Base-by-base conservation (phyloP, 1,140 invertebrate genomes). In the Aphelenchoides besseyi region DNA sequence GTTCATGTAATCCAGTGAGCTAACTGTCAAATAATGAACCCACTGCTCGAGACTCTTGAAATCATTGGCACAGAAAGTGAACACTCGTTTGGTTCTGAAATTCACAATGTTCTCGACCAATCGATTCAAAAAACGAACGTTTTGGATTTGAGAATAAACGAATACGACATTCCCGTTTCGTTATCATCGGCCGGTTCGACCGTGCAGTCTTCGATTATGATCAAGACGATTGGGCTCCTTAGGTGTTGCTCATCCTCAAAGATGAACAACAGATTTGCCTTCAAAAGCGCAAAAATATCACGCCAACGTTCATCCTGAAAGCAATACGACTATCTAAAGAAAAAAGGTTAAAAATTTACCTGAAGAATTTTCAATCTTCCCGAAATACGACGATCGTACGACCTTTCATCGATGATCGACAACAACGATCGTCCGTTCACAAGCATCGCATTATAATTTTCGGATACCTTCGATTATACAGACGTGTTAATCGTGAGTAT, bases 271-370 rank as follows among this genome's bases (percentile, higher is more conserved):
- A 66, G 36, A 53, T 66, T 66, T 18, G 63, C 63, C 30, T 12
- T 66, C 36, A 66, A 29, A 1, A 66, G 9, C 12, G 63, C 63
- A 53, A 36, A 66, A 26, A 66, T 29, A 12, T 33, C 36, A 12
- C 63, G 16, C 63, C 63, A 66, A 26, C 30, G 63, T 12, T 66
- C 63, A 53, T 66, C 63, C 63, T 66, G 63, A 32, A 66, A 66
- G n/a, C 32, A 30, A 53, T 16, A 66, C 26, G 12, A 66, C 30
- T 18, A 59, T 0, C 23, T n/a, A 26, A 28, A 0, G 12, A 1
- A 28, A 59, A 1, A 59, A 59, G 0, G 18, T 59, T 33, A 30
- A 37, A 53, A 36, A 59, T 23, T 5, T 8, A 66, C 63, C 63
- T 66, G 63, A 12, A 66, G 63, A 33, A 66, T 29, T n/a, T 32